Conservation (phyloP, 35 echinoderm and acorn worm species). For the Ophiothrix spiculata region DNA sequence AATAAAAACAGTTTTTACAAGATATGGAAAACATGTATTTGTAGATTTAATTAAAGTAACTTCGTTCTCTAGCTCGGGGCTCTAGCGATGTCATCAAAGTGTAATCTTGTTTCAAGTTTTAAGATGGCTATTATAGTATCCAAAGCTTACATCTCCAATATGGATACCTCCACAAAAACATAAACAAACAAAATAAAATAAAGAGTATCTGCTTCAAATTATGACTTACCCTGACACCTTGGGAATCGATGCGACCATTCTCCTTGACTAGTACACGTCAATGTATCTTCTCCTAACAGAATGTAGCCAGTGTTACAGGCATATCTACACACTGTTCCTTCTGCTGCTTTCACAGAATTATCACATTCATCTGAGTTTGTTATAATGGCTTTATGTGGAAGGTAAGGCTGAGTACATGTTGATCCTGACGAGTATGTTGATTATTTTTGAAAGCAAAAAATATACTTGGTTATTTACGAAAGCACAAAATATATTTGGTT, state of each 20-base stretch:
- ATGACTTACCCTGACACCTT: constrained; percentile 32
- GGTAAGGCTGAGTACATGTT: constrained; percentile 14
- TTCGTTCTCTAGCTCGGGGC: background rate
- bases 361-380: constrained; percentile 22
- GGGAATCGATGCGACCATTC: constrained; percentile 23
- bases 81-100: background rate
- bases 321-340: constrained; percentile 29
- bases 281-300: background rate
- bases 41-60: background rate
- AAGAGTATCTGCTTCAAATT: no score
- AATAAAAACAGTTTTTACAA: background rate
- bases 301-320: constrained; percentile 33
- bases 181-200: background rate
- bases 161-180: background rate
- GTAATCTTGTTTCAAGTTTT: background rate
- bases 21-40: background rate
- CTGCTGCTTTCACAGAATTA: background rate
- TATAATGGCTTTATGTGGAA: constrained; percentile 2
- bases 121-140: background rate
- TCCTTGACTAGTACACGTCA: constrained; percentile 31
- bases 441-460: no score
- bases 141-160: background rate
- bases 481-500: no score
- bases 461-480: background rate
- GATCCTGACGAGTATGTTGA: background rate